phyloP scores from a whole-genome alignment of 2,113 vertebrate species.

The Rana temporaria region DNA sequence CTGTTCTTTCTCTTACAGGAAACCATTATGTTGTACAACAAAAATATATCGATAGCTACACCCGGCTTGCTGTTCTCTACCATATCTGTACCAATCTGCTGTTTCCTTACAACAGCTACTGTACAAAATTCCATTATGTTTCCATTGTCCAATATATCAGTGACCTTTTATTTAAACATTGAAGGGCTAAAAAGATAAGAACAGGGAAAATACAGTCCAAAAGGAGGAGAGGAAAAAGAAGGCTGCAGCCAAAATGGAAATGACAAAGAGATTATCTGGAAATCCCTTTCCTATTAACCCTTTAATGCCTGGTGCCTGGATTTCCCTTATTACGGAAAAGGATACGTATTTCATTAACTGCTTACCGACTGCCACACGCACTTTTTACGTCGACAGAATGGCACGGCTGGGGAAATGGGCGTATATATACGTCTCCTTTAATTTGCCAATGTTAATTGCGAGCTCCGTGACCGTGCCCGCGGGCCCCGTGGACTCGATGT shows the following conservation, averaged over 20 bases:
- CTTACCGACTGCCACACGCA: too few species aligned
- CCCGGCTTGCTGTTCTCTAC: slow-evolving; percentile 3
- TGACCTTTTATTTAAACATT: slow-evolving; percentile 39
- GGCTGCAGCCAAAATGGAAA: slow-evolving; percentile 12
- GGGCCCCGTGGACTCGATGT: too few species aligned
- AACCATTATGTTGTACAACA: slow-evolving; percentile 33
- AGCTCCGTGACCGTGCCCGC: too few species aligned
- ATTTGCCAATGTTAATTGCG: too few species aligned
- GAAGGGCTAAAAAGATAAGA: slow-evolving; percentile 20
- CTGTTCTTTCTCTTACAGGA: slow-evolving; percentile 13
- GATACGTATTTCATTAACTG: too few species aligned
- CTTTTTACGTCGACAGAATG: too few species aligned
- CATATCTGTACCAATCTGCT: slow-evolving; percentile 9
- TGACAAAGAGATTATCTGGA: neutral
- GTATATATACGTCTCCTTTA: too few species aligned
- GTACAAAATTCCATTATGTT: slow-evolving; percentile 32
- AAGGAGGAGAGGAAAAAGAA: neutral
- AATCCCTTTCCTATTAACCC: neutral
- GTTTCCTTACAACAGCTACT: slow-evolving; percentile 8
- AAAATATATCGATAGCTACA: slow-evolving; percentile 12
- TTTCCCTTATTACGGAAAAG: neutral
- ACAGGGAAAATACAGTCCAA: neutral
- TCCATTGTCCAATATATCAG: slow-evolving; percentile 19
- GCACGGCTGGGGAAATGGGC: too few species aligned
- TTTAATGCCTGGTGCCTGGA: neutral